Conservation (phyloP, 2,797 vertebrate genomes). For the Simalia tracyae region DNA sequence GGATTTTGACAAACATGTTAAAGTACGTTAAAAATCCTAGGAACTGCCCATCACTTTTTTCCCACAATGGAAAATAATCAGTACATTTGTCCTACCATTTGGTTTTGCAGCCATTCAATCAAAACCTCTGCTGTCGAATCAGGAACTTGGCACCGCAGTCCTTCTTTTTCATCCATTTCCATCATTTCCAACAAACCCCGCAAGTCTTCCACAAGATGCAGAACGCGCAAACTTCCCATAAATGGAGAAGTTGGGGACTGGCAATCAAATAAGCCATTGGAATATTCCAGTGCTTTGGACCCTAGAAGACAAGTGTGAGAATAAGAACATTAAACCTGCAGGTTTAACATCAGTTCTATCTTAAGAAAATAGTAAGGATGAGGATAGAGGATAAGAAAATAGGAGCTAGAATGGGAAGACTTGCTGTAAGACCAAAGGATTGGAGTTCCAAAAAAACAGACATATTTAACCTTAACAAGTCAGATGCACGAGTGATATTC, state of each 20-base stretch:
- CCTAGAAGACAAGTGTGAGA: conserved; percentile 71
- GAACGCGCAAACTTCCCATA: conserved; percentile 88
- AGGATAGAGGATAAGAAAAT: neutral
- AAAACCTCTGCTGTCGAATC: conserved; percentile 88
- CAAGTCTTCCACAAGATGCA: conserved; percentile 94
- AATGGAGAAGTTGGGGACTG: conserved; percentile 97
- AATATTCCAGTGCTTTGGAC: conserved; percentile 94
- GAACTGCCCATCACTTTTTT: neutral
- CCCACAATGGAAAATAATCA: neutral
- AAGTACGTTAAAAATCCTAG: neutral
- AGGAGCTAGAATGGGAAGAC: neutral
- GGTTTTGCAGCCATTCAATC: conserved; percentile 90
- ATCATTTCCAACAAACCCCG: conserved; percentile 90
- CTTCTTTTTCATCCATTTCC: conserved; percentile 91
- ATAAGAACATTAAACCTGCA: neutral
- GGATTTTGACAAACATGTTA: neutral
- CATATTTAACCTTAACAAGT: neutral
- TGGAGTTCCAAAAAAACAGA: neutral
- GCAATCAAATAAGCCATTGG: conserved; percentile 95
- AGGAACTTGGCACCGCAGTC: conserved; percentile 90
- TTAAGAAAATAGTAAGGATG: too few relatives aligned
- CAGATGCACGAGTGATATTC: too few relatives aligned
- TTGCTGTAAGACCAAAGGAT: neutral
- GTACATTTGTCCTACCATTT: conserved; percentile 77
- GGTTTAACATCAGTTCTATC: too few relatives aligned